Base-by-base conservation (phyloP, 2,113 vertebrate genomes). In the Catharus fuscescens region DNA sequence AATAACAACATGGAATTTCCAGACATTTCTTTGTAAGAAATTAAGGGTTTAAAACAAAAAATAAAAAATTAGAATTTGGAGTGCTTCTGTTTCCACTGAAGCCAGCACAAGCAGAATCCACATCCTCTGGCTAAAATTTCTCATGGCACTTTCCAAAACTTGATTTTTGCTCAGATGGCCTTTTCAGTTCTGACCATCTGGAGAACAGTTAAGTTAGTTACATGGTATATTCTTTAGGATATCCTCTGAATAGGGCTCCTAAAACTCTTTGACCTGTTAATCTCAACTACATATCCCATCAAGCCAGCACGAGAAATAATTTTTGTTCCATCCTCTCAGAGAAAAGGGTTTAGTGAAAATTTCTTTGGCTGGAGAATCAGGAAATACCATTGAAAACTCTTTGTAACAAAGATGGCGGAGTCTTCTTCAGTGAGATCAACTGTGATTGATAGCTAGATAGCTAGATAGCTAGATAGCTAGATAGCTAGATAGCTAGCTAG, bases 341-440 rank as follows among this genome's bases (percentile, higher is more conserved):
- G 91, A 66, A 95, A 94, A 94, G 66, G 59, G 54, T 76, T 93
- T 87, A 92, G 67, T 86, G 81, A 96, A 98, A 44, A 96, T 97
- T 97, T 97, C 71, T 96, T 96, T 97, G 95, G 96, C 95, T 80
- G 83, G 47, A 97, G 87, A 95, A 96, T 74, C 88, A 95, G 96
- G 93, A 98, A 97, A 97, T 96, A 96, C 94, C 96, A 95, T 50
- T 84, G 82, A 97, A 96, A 97, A 96, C 57, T 96, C 91, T 96
- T 79, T 92, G 96, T 77, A 97, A 97, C 25, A 42, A 96, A 97
- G 93, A 97, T 95, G 93, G 96, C 88, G 97, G 93, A 92, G 89
- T 91, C 91, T 81, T 97, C 97, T 96, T 96, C 86, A 96, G 79
- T 96, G 92, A 96, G 91, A 97, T 97, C 95, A 97, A 86, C 95